Base-by-base conservation (phyloP, 2,888 invertebrate species). In the Plagodis dolabraria region DNA sequence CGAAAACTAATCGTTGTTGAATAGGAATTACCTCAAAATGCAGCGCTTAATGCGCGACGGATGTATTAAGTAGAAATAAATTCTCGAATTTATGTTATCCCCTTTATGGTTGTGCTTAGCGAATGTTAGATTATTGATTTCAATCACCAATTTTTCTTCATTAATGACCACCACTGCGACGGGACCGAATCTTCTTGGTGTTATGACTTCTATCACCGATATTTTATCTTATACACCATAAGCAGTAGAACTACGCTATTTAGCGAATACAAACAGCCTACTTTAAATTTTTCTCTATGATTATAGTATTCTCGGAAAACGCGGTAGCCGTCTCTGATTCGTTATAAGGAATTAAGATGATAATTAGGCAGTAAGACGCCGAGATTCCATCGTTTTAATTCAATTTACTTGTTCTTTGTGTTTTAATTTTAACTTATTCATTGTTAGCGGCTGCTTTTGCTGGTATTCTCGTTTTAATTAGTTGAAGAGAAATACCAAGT, bases 261-360 rank as follows among this genome's bases (percentile, higher is more conserved):
- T 67, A 66, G 67, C 68, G 77, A 74, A 75, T 77, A 82, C 73
- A 77, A 78, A 76, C 67, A 73, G 67, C 65, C 72, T 72, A 64
- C 65, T 81, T 85, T 73, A 73, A 73, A 70, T 71, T 76, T 70
- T 71, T 70, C 61, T 67, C 64, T 22, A 22, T 62, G 70, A 22
- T 51, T 38, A 61, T 57, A 70, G 63, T 65, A 69, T 83, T 85
- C 78, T 74, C 65, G 66, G 79, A 79, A 56, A 85, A 73, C 65
- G 70, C 84, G 74, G 87, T 86, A 86, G 86, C 86, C 51, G 60
- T 61, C 58, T 74, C 68, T 67, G 64, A 75, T 76, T 83, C 76
- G 80, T 84, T 82, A 83, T 71, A 68, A 77, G 66, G 72, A 83
- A 85, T 87, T 86, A 83, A 83, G 71, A 83, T 86, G 80, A 79